Conservation (phyloP, 2,888 invertebrate genomes). For the Synergus japonicus region DNA sequence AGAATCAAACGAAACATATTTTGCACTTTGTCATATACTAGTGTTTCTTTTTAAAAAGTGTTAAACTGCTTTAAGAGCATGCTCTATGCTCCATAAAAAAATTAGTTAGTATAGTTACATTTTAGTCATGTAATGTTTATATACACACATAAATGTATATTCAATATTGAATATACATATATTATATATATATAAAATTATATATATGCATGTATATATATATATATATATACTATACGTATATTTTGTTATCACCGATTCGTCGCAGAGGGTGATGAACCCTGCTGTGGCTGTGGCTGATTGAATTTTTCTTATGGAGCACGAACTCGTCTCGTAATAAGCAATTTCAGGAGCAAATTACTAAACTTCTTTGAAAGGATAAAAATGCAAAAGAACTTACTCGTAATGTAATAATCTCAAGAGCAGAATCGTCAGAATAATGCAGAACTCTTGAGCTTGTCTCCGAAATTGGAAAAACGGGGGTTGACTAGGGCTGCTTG, state of each 20-base stretch:
- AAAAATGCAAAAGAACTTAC: neutral
- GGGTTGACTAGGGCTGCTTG: constrained; percentile 67
- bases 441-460: constrained; percentile 58
- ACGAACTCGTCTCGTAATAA: neutral
- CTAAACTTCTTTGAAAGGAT: neutral
- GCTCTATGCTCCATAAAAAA: too few species aligned
- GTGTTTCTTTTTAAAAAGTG: too few species aligned
- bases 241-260: neutral
- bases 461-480: constrained; percentile 63
- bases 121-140: too few species aligned
- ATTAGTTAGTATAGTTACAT: too few species aligned
- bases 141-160: too few species aligned
- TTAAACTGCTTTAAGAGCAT: too few species aligned
- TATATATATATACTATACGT: too few species aligned
- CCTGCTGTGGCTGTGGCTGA: constrained; percentile 20
- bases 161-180: too few species aligned
- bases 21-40: too few species aligned
- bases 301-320: constrained; percentile 25
- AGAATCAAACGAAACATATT: too few species aligned
- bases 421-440: constrained; percentile 53
- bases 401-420: constrained; percentile 67
- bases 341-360: neutral
- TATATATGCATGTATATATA: too few species aligned
- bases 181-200: too few species aligned
- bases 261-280: constrained; percentile 26